A percentile compares a stretch with the other conserved stretches of the same genome.
These are phyloP conservation scores for Neodiprion lecontei DNA, from an alignment of 1,140 invertebrate genomes.

Conservation along the genomic window DNA sequence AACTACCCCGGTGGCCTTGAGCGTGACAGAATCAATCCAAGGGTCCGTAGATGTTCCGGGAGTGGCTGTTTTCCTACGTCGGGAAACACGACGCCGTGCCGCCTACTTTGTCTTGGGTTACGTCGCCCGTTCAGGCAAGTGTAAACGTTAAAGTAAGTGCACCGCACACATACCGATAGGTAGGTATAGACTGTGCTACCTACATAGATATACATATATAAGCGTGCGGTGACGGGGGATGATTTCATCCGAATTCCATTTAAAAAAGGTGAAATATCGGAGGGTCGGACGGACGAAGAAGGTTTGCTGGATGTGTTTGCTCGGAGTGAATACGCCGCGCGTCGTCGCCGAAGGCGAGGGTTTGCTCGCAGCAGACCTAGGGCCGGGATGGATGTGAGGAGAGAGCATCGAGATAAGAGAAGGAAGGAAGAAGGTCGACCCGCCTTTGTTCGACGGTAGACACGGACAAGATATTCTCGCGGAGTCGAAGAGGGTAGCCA, in stretches of 20 bases:
- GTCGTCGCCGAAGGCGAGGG: background rate
- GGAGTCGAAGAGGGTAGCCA: background rate
- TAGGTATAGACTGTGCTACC: background rate
- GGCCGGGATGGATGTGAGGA: background rate
- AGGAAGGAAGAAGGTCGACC: background rate
- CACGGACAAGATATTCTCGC: background rate
- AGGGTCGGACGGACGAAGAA: background rate
- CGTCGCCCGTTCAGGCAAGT: too few species aligned
- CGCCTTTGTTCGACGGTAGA: background rate
- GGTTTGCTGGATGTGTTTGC: background rate
- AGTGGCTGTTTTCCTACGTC: too few species aligned
- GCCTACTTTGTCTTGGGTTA: too few species aligned
- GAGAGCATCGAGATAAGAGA: background rate
- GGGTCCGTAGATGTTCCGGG: too few species aligned
- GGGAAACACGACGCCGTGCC: too few species aligned
- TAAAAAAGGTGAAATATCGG: background rate
- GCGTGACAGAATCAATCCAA: too few species aligned
- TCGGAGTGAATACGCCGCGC: background rate
- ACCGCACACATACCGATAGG: background rate
- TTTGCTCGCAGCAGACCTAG: background rate
- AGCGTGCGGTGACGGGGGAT: background rate
- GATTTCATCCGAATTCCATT: background rate
- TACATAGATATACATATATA: background rate
- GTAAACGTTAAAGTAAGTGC: too few species aligned
- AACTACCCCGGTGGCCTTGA: too few species aligned